Evolutionary conservation across 2,797 vertebrate species (phyloP).

Genomic region (Tokudaia muenninki): DNA sequence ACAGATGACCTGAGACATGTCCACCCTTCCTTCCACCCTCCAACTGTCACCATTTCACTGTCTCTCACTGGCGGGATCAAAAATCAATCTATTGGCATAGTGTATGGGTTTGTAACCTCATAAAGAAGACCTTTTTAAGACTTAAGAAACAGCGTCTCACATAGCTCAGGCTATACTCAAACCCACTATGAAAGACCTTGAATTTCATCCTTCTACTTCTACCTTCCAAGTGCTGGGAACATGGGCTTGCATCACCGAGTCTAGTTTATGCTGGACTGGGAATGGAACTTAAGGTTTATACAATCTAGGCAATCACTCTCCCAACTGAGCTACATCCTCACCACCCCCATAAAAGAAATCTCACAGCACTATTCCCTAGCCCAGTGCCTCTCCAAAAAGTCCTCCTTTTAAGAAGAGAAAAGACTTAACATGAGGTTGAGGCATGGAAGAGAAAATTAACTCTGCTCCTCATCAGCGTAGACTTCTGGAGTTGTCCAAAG

Average conservation of each 20-base stretch:
- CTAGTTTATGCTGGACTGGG: not conserved
- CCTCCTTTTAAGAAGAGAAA: conserved; percentile 10
- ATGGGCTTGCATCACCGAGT: not conserved
- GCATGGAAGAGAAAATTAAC: conserved; percentile 75
- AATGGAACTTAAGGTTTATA: not conserved
- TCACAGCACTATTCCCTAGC: not conserved
- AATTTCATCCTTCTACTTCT: not conserved
- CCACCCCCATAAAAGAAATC: not conserved
- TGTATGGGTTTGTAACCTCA: not conserved
- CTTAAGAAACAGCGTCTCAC: not conserved
- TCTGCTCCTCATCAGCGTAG: conserved; percentile 72
- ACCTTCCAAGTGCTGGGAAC: not conserved
- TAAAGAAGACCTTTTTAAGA: not conserved
- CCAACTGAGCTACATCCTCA: not conserved
- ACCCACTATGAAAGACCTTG: not conserved
- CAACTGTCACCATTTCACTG: not conserved
- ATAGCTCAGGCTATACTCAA: not conserved
- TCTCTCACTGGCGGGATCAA: not conserved
- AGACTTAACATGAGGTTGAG: conserved; percentile 61
- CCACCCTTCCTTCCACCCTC: not conserved
- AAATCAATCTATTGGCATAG: not conserved
- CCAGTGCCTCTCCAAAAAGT: conserved; percentile 45
- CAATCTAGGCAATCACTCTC: not conserved
- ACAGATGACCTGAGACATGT: not conserved
- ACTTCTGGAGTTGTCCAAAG: conserved; percentile 67